Base-by-base conservation (phyloP, 2,113 vertebrate genomes). In the Bagarius yarrelli region DNA sequence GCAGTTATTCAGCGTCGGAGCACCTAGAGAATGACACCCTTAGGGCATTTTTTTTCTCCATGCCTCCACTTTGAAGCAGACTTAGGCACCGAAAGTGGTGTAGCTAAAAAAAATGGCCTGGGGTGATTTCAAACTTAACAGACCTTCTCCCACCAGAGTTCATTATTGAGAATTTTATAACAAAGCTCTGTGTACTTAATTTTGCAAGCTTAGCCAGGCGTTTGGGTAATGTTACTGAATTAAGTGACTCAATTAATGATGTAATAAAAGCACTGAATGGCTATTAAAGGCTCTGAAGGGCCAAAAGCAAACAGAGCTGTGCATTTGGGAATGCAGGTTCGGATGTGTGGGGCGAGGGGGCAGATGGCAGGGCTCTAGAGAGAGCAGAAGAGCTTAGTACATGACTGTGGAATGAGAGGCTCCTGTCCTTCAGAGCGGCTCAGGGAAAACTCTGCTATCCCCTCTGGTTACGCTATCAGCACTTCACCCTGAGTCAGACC, bases 81-180 rank as follows among this genome's bases (percentile, higher is more conserved):
- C 87, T 91, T 89, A 92, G 92, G 91, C 93, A 93, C 92, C 92
- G 92, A 89, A 92, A 89, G 89, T 90, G 89, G 90, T 92, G 89
- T 89, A 93, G 92, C 93, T 90, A 87, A 90, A 86, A 91, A 86
- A 95, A 93, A 95, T 92, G 92, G 94, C 95, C 94, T 84, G 90
- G 92, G 94, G 95, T 95, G 91, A 95, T 96, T 95, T 95, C 90
- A 92, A 93, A 95, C 90, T 95, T 94, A 93, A 94, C 94, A 95
- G 94, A 94, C 91, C 94, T 91, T 94, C 90, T 96, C 95, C 95
- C 95, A 94, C 94, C 92, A 95, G 95, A 95, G 91, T 94, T 96
- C 95, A 96, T 98, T 96, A 97, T 87, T 91, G 89, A 89, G 90
- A 93, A 94, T 96, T 95, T 94, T 95, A 95, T 94, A 95, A 95